Conservation (phyloP, 2,888 invertebrate genomes). For the Clostera curtula region DNA sequence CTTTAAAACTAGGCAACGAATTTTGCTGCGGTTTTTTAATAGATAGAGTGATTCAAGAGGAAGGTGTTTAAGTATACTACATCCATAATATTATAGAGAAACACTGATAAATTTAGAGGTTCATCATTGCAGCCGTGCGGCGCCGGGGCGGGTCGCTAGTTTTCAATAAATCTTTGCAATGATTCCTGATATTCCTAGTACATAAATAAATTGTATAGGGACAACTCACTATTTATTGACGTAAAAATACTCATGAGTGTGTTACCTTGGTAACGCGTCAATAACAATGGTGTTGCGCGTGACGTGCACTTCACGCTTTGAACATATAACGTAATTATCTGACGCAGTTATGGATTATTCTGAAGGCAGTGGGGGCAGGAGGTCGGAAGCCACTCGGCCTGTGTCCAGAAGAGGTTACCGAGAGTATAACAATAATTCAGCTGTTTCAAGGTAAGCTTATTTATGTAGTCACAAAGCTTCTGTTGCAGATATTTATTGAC, state of each 20-base stretch:
- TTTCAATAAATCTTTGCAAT: too few relatives aligned
- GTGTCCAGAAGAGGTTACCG: constrained; percentile 58
- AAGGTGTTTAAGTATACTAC: too few relatives aligned
- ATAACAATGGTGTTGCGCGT: constrained; percentile 54
- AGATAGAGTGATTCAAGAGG: too few relatives aligned
- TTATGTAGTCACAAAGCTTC: neutral
- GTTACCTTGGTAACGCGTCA: constrained; percentile 46
- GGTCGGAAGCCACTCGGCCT: constrained; percentile 46
- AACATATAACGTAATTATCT: constrained; percentile 29
- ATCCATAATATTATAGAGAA: too few relatives aligned
- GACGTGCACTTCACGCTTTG: constrained; percentile 34
- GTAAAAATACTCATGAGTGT: constrained; percentile 10
- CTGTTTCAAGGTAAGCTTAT: constrained; percentile 42
- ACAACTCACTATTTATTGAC: too few relatives aligned
- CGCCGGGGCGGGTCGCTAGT: too few relatives aligned
- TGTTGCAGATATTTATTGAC: neutral
- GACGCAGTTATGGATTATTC: constrained; percentile 60
- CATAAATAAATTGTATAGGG: too few relatives aligned
- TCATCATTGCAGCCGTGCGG: too few relatives aligned
- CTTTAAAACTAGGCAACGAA: too few relatives aligned
- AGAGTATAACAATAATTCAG: constrained; percentile 52
- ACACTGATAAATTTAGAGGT: too few relatives aligned
- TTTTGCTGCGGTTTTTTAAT: too few relatives aligned
- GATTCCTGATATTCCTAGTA: too few relatives aligned
- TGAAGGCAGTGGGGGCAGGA: constrained; percentile 44